Evolutionary conservation across 2,797 vertebrate genomes (phyloP), one percentile per base, ranked within the genome.

Genomic region (Parauchenoglanis punctatus): DNA sequence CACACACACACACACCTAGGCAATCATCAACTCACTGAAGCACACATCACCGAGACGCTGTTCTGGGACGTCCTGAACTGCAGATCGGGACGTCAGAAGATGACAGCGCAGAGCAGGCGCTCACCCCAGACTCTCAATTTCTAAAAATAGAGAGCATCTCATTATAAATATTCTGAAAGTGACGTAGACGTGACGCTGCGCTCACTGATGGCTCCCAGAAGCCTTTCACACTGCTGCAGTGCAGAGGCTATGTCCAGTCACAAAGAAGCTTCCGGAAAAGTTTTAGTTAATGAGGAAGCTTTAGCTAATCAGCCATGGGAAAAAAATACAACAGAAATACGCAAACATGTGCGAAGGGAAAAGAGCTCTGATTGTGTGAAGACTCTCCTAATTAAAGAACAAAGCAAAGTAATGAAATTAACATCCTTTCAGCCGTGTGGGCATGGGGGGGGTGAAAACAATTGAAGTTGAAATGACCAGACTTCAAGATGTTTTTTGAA

Each of bases 111-210:
- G 68, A 15, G 68, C 82, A 58, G 49, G 59, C 23, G 25, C 44
- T 87, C 85, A 54, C 77, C 68, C 80, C 61, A 73, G 75, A 81
- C 83, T 49, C 77, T 87, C 75, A 67, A 85, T 84, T 90, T 88
- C 89, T 90, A 91, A 91, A 91, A 84, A 90, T 91, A 90, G 89
- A 72, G 52, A 61, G 85, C 86, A 35, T 81, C 85, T 83, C 78
- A 89, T 90, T 87, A 91, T 85, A 90, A 83, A 88, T 87, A 89
- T 86, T 87, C 86, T 88, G 87, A 84, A 85, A 56, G 46, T 46
- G 80, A 81, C 40, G n/a, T 20, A 17, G 81, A 73, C 63, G 81
- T 76, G 77, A 78, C 35, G 35, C 81, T 4, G 49, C 0, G 80
- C 59, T n/a, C 13, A 44, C 68, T 72, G 85, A 87, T 25, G 40